phyloP scores from a whole-genome alignment of 2,797 vertebrate genomes.

The Gila robusta region DNA sequence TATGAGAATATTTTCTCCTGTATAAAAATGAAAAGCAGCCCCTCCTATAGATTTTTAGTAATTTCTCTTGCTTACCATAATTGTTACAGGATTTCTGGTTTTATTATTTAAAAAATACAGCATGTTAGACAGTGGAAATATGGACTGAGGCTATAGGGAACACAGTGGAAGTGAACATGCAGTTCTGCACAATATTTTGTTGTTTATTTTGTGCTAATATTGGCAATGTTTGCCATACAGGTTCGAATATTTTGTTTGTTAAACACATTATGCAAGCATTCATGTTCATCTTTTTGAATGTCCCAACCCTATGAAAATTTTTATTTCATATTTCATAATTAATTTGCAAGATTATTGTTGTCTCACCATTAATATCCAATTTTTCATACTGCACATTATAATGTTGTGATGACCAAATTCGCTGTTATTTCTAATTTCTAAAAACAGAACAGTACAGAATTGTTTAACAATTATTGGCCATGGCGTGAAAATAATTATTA shows the following conservation, averaged over 20 bases:
- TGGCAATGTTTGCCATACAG: neutral
- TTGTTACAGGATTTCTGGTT: neutral
- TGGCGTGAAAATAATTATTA: neutral
- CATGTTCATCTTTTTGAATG: neutral
- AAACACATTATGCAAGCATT: neutral
- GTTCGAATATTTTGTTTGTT: neutral
- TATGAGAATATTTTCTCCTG: conserved; percentile 28
- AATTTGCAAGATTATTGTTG: neutral
- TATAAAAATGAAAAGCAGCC: conserved; percentile 29
- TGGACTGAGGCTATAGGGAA: neutral
- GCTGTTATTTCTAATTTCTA: neutral
- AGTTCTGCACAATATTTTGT: neutral
- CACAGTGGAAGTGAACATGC: neutral
- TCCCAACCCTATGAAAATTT: too few relatives aligned
- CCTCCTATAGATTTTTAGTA: neutral
- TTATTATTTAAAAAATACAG: neutral
- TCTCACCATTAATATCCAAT: too few relatives aligned
- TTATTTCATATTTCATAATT: neutral
- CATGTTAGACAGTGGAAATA: neutral
- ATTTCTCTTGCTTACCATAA: neutral
- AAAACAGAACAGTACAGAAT: neutral
- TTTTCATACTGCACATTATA: neutral
- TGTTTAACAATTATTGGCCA: neutral
- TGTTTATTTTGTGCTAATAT: neutral
- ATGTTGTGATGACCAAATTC: neutral